A percentile compares a stretch with the other conserved stretches of the same genome.
Evolutionary conservation across 2,888 invertebrate species (phyloP).

Genomic region (Drosophila mimetica): DNA sequence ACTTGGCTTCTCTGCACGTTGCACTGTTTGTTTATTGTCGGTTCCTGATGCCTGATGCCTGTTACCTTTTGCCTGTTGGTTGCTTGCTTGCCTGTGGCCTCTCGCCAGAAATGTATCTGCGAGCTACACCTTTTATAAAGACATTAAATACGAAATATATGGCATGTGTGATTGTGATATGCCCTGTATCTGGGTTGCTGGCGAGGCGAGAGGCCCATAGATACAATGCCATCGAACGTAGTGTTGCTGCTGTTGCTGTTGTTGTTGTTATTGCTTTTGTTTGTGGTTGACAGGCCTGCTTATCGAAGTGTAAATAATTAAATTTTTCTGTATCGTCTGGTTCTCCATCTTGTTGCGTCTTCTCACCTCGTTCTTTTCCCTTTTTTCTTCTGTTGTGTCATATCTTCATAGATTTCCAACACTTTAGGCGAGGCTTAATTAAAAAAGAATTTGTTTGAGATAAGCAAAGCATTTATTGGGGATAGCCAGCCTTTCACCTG

Average conservation of each 20-base stretch:
- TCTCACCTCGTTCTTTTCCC: not conserved
- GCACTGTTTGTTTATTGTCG: slow-evolving; percentile 66
- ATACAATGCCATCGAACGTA: slow-evolving; percentile 55
- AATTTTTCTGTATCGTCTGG: slow-evolving; percentile 52
- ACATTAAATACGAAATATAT: slow-evolving; percentile 78
- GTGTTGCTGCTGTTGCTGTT: not conserved
- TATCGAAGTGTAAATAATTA: slow-evolving; percentile 78
- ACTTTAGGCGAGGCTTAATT: slow-evolving; percentile 51
- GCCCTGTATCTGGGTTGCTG: slow-evolving; percentile 66
- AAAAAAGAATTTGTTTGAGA: slow-evolving; percentile 39
- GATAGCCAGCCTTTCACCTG: slow-evolving; percentile 46
- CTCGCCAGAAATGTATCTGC: slow-evolving; percentile 61
- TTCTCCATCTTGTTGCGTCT: slow-evolving; percentile 33
- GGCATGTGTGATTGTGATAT: slow-evolving; percentile 75
- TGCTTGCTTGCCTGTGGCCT: slow-evolving; percentile 23
- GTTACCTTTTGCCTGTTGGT: not conserved
- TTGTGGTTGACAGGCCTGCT: slow-evolving; percentile 74
- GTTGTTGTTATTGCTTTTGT: slow-evolving; percentile 47
- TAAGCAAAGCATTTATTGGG: slow-evolving; percentile 8
- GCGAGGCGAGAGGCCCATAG: slow-evolving; percentile 55
- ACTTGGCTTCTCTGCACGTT: slow-evolving; percentile 11
- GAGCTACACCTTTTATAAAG: slow-evolving; percentile 76
- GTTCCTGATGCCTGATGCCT: slow-evolving; percentile 29
- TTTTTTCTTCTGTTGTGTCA: slow-evolving; percentile 24
- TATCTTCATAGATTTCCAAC: slow-evolving; percentile 57